Evolutionary conservation across 2,113 vertebrate species (phyloP).

Genomic region (Psittacula cyanocephala): DNA sequence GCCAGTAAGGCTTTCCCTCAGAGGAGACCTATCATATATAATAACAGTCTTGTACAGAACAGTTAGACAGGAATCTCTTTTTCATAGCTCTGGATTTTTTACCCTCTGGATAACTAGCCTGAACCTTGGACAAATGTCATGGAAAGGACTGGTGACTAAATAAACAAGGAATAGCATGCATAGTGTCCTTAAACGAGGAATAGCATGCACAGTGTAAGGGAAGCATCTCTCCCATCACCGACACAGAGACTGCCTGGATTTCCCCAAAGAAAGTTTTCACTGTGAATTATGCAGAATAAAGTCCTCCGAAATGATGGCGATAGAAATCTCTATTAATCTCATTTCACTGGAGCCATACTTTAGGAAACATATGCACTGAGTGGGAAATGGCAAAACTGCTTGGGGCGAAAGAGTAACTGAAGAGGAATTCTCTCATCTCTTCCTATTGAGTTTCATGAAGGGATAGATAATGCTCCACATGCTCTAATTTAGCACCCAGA

Average conservation of each 20-base stretch:
- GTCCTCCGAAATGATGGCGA: not conserved
- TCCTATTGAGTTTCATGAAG: not conserved
- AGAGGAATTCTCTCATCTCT: not conserved
- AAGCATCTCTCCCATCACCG: not conserved
- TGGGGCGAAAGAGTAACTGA: not conserved
- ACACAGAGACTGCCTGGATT: not conserved
- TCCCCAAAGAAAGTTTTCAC: not conserved
- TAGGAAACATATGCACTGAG: not conserved
- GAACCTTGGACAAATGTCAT: not conserved
- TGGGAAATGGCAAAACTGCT: not conserved
- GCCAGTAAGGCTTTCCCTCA: not conserved
- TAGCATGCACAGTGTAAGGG: accelerated
- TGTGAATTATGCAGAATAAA: not conserved
- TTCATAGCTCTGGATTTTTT: not conserved
- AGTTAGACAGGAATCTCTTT: not conserved
- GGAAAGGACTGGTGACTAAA: not conserved
- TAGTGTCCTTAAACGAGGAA: not conserved
- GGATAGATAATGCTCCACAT: not conserved
- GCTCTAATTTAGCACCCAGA: not conserved
- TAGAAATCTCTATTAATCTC: not conserved
- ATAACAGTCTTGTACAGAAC: not conserved
- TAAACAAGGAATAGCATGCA: not conserved
- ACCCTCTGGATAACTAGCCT: not conserved
- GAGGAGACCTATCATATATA: not conserved
- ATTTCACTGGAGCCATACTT: not conserved